phyloP scores from a whole-genome alignment of 2,797 vertebrate species.

The Poecile montanus region DNA sequence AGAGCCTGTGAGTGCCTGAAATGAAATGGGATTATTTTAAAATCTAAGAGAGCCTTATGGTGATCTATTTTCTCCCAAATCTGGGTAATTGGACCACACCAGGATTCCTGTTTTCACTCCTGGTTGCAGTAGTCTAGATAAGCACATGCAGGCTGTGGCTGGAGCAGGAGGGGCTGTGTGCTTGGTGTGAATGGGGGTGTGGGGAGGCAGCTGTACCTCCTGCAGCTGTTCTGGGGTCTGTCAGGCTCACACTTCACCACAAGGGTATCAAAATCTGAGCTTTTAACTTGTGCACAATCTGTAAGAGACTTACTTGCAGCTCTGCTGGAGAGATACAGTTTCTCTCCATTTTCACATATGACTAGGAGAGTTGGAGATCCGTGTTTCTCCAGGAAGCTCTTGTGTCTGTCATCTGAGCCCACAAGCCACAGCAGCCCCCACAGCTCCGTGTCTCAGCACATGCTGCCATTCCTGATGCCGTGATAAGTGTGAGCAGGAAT shows the following conservation, averaged over 20 bases:
- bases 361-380: background rate
- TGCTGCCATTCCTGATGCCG: rapidly evolving
- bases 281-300: background rate
- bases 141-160: background rate
- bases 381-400: background rate
- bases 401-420: background rate
- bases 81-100: background rate
- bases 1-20: background rate
- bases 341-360: background rate
- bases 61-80: background rate
- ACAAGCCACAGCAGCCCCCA: background rate
- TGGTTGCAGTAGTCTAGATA: background rate
- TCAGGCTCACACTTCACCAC: background rate
- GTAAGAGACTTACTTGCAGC: background rate
- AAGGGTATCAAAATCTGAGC: background rate
- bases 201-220: background rate
- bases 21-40: background rate
- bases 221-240: background rate
- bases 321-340: background rate
- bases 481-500: background rate
- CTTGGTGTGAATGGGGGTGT: rapidly evolving
- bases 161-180: background rate
- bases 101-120: background rate
- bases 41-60: background rate
- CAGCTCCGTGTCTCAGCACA: background rate